Evolutionary conservation across 2,113 vertebrate species (phyloP), one percentile per base, ranked within the genome.

Genomic region (Telmatochromis sp.): DNA sequence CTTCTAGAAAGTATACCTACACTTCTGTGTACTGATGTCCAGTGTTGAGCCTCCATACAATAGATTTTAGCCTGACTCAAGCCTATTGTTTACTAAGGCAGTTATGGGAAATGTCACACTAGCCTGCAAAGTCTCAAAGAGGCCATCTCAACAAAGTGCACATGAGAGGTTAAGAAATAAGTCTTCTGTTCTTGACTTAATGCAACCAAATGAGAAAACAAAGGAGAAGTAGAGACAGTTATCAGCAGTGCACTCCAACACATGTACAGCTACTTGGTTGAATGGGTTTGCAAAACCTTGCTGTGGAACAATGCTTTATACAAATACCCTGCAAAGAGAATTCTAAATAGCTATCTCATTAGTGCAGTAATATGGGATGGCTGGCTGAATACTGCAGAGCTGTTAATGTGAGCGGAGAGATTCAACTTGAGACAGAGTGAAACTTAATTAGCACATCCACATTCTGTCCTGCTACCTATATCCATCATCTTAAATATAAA

Each of bases 311-410:
- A 95, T 93, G 89, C 92, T 89, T 94, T 94, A 95, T 90, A 96
- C 95, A 95, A 96, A 96, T 95, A 93, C 87, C 91, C 91, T 89
- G 91, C 90, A 51, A 86, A 90, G 86, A 93, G 92, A 96, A 96
- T 96, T 94, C 95, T 94, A 94, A 96, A 96, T 91, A 93, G 91
- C 89, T 90, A 87, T 94, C 93, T 96, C 94, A 95, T 97, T 96
- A 96, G 93, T 63, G 40, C 31, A 21, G 90, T 94, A 95, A 95
- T 93, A 93, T 80, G 89, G 93, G 85, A 91, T 89, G 89, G 73
- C 92, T 91, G 92, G 89, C 88, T 93, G 94, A 95, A 96, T 92
- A 88, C 89, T 85, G 93, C 85, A 87, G 89, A 91, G 92, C 86
- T 40, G 82, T 94, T 95, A 94, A 95, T 94, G 93, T 87, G 87